A percentile compares a stretch with the other conserved stretches of the same genome.
These are phyloP conservation scores for Oreochromis tanganicae DNA, from an alignment of 2,113 vertebrate species.

Conservation along the genomic window DNA sequence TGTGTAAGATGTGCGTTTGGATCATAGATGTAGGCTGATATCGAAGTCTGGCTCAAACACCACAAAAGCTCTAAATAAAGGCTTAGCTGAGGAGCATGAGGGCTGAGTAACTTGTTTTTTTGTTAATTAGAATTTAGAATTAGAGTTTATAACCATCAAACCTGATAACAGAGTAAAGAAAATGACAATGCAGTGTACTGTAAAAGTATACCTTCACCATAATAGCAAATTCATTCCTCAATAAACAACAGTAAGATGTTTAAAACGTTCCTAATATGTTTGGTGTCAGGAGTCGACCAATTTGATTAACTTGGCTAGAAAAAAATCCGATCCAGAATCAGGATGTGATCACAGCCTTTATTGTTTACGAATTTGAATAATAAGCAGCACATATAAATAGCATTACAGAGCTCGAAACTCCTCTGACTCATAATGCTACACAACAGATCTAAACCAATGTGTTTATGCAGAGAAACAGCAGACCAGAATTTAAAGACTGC, in stretches of 20 bases:
- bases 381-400: not conserved
- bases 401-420: not conserved
- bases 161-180: not conserved
- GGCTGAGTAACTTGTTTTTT: not conserved
- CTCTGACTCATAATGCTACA: not conserved
- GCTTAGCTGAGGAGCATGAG: not conserved
- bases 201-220: not conserved
- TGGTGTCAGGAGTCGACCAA: not conserved
- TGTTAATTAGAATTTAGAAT: not conserved
- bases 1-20: conserved; percentile 36
- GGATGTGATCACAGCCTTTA: not conserved
- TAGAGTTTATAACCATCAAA: not conserved
- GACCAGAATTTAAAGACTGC: not conserved
- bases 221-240: not conserved
- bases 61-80: not conserved
- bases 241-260: not conserved
- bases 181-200: not conserved
- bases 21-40: conserved; percentile 14
- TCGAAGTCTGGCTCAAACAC: conserved; percentile 9
- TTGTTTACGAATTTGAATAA: not conserved
- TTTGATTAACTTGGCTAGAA: not conserved
- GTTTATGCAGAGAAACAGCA: not conserved
- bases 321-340: not conserved
- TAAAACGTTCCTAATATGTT: not conserved
- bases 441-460: not conserved